Base-by-base conservation (phyloP, 2,113 vertebrate genomes). In the Montifringilla adamsi region DNA sequence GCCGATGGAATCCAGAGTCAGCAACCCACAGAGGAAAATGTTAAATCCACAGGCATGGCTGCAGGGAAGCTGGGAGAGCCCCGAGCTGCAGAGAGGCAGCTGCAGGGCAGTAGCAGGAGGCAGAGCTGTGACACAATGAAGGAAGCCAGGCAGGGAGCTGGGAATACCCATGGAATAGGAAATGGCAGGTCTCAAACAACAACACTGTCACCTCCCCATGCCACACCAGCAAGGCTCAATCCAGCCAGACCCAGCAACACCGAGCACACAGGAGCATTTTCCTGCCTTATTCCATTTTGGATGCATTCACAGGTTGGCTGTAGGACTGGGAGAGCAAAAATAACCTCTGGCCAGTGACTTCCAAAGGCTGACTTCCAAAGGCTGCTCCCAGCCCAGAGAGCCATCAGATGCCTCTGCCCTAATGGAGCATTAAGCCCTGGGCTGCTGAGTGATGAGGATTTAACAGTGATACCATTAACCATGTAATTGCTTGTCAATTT, bases 381-480 rank as follows among this genome's bases (percentile, higher is more conserved):
- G 78, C 89, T 35, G 9, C 62, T 91, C 89, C 49, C 59, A 89
- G 70, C 92, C 75, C 4, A 0, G 41, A 77, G 84, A 94, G 90
- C 87, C 55, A 85, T 84, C 58, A 80, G 93, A 95, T 96, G 92
- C 89, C 90, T 93, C 90, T 87, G 76, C 95, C 91, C 89, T 90
- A 95, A 96, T 90, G 95, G 94, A 96, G 84, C 94, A 95, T 95
- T 95, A 95, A 97, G 90, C 67, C 79, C 43, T 5, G 7, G 94
- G 87, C 94, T 87, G 91, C 89, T 62, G 87, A 95, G 90, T 66
- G 91, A 96, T 87, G 94, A 90, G 95, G 94, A 93, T 95, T 95
- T 93, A 95, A 73, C 92, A 83, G 28, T 82, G 94, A 96, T 91
- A 94, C 90, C 80, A 96, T 95, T 96, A 95, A 95, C 95, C 92